Base-by-base conservation (phyloP, 2,888 invertebrate genomes). In the Papilio gigon region DNA sequence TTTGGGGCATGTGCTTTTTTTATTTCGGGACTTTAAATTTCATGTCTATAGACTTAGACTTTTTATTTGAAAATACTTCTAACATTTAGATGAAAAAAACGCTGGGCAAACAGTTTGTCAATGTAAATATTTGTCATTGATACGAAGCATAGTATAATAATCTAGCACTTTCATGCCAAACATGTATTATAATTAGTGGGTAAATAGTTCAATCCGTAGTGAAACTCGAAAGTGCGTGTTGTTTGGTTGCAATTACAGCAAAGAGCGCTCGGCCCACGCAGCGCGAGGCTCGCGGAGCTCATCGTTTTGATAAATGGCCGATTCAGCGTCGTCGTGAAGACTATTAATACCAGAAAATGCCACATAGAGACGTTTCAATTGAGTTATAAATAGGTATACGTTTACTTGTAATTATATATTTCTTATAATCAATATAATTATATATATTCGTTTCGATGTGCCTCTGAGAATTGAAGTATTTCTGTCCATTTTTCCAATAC, bases 211-310 rank as follows among this genome's bases (percentile, higher is more conserved):
- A 63, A 59, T 68, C 33, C 47, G 59, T 12, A 50, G 64, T 50
- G 59, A 68, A 64, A 65, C 58, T 64, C 30, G 68, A 65, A 68
- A 65, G 65, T 65, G 68, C 60, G 64, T 60, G 27, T 40, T 22
- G 33, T 40, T 61, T 50, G 60, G 30, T 42, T 33, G 40, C 60
- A 61, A 61, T 69, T 65, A 69, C 56, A 69, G 40, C 40, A 50
- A 37, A 63, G 68, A 42, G 68, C 65, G 33, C 64, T 47, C 64
- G 6, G 22, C 65, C 60, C 69, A 65, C 60, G 69, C 42, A 42
- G 20, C 25, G 22, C 44, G n/a, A 20, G 25, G 59, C 64, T 47
- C 65, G n/a, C 58, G 30, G 68, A 50, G 65, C 65, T 68, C 68
- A 11, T 65, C 50, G 67, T 40, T 59, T 44, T 65, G 64, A 68